Evolutionary conservation across 2,888 invertebrate genomes (phyloP), one percentile per base, ranked within the genome.

Genomic region (Imbricaverruca yamaguchii): DNA sequence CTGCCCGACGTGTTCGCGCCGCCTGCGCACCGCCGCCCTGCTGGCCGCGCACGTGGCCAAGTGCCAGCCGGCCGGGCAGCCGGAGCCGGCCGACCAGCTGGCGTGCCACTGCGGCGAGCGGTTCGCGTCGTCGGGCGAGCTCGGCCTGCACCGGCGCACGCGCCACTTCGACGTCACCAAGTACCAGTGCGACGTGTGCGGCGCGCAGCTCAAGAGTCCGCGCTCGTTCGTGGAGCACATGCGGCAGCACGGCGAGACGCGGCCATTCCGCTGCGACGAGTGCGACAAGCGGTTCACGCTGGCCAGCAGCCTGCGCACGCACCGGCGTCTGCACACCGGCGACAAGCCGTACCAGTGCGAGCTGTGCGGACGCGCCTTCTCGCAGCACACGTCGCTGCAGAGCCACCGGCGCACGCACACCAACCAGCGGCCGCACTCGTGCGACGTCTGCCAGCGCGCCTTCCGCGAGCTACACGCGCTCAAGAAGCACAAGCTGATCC

Each of bases 271-370:
- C 39, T 69, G 69, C 69, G 39, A 39, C 69, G 25, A 15, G 69
- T 69, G 69, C 39, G 25, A 25, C 15, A 69, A 69, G 15, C 69
- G 69, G 39, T 69, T 69, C 39, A 39, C 69, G 39, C 39, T 69
- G 39, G 15, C 15, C 69, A 39, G 69, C 39, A 39, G 39, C 4
- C 39, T 69, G 69, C 69, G 69, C 25, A 69, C 39, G 1, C 69
- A 69, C 39, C 25, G 15, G 69, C 69, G 69, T 12, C 12, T 69
- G 25, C 69, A 69, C 69, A 69, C 69, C 1, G 69, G 69, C 15
- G 69, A 39, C 25, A 69, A 69, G 39, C 69, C 69, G 25, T 69
- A 69, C 69, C 69, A 69, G 69, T 69, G 69, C 39, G 39, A 69
- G 13, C 39, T 69, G 69, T 69, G 69, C 39, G 69, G 69, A 0